These are phyloP conservation scores for Stomatorhinus ivindoensis DNA, from an alignment of 2,113 vertebrate genomes.

Conservation along the genomic window DNA sequence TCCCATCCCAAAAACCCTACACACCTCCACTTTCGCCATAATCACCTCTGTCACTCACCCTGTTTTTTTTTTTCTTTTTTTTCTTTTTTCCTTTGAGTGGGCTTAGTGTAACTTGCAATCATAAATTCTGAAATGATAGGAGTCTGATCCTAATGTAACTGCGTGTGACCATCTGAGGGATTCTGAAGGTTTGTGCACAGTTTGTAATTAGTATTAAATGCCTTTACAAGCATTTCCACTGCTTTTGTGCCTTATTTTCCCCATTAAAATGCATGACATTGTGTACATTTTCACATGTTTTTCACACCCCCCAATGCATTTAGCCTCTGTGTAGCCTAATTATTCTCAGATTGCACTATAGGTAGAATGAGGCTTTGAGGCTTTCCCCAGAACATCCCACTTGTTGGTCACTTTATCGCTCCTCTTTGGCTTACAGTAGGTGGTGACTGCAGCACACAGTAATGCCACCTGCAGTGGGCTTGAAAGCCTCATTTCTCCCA, in stretches of 20 bases:
- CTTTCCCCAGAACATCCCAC: background rate
- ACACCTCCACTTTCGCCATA: conserved; percentile 15
- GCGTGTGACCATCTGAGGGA: conserved; percentile 22
- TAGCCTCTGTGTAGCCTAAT: background rate
- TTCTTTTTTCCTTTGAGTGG: background rate
- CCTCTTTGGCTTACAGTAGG: conserved; percentile 18
- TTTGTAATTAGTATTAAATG: conserved; percentile 59
- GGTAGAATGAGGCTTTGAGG: background rate
- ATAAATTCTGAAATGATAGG: conserved; percentile 10
- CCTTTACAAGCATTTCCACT: conserved; percentile 42
- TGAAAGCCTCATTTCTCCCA: background rate
- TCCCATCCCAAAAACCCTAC: background rate
- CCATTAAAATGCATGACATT: conserved; percentile 33
- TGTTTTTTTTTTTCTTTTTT: background rate
- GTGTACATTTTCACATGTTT: background rate
- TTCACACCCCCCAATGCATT: background rate
- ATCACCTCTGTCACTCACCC: conserved; percentile 8
- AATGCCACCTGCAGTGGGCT: background rate
- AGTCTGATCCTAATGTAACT: conserved; percentile 27
- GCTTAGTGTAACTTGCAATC: conserved; percentile 21
- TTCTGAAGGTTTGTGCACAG: conserved; percentile 43
- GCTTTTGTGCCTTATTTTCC: conserved; percentile 46
- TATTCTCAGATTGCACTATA: background rate
- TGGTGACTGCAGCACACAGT: background rate
- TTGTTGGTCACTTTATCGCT: conserved; percentile 38